Conservation (phyloP, 2,888 invertebrate genomes). For the Dasypolia templi region DNA sequence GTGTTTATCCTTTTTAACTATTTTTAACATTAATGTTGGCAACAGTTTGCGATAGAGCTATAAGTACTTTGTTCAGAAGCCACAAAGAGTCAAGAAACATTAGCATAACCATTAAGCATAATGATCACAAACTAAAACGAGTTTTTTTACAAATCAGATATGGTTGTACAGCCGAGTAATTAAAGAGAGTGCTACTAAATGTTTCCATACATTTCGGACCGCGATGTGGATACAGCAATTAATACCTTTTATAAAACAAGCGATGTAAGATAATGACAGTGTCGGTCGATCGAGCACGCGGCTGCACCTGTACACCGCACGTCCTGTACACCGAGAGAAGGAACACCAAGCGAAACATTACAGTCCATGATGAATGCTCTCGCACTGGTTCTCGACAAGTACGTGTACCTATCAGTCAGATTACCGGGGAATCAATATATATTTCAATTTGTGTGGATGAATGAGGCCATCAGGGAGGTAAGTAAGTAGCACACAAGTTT, state of each 20-base stretch:
- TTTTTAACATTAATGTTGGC: neutral
- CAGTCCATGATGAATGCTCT: neutral
- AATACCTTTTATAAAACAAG: neutral
- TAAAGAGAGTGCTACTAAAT: slow-evolving; percentile 17
- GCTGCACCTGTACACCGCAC: no score
- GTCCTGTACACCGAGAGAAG: neutral
- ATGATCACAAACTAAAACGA: slow-evolving; percentile 9
- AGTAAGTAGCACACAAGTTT: neutral
- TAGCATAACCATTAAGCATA: neutral
- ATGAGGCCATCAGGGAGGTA: no score
- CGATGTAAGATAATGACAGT: slow-evolving; percentile 11
- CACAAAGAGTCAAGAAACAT: neutral
- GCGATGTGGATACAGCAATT: neutral
- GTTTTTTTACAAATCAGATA: neutral
- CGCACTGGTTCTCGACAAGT: neutral
- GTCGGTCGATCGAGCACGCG: neutral
- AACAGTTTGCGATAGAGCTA: neutral
- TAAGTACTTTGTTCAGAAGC: neutral
- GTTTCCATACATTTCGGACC: slow-evolving; percentile 1
- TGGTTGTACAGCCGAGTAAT: slow-evolving; percentile 9
- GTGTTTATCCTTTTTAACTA: neutral
- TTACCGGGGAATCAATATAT: slow-evolving; percentile 5
- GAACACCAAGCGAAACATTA: neutral
- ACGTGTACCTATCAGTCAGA: neutral
- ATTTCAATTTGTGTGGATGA: neutral